These are phyloP conservation scores for Sporophila hypoxantha DNA, from an alignment of 2,113 vertebrate genomes.

Conservation along the genomic window DNA sequence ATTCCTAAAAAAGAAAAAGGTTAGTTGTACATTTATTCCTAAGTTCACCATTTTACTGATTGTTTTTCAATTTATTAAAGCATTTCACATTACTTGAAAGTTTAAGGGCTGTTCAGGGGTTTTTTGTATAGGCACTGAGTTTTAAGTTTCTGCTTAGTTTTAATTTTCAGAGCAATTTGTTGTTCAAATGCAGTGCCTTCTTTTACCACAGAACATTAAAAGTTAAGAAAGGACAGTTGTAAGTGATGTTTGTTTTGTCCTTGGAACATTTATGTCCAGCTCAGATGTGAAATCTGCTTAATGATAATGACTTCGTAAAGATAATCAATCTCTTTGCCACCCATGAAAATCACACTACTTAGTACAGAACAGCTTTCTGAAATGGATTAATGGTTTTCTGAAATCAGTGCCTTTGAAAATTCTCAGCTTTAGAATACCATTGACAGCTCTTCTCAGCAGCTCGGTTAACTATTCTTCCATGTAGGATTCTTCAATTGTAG, in stretches of 20 bases:
- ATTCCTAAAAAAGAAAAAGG: neutral
- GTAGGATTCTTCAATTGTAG: neutral
- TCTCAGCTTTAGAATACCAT: neutral
- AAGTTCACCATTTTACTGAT: neutral
- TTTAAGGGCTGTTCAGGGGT: accelerated
- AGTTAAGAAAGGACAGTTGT: neutral
- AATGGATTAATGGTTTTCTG: neutral
- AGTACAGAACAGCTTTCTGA: neutral
- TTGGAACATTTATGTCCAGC: neutral
- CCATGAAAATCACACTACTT: neutral
- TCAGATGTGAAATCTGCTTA: neutral
- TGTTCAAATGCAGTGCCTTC: neutral
- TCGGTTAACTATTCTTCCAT: neutral
- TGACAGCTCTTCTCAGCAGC: neutral
- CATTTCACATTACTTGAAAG: neutral
- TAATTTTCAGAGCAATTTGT: neutral
- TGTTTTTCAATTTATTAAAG: neutral
- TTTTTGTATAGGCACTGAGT: neutral
- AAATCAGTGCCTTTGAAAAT: neutral
- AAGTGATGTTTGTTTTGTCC: neutral
- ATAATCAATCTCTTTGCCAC: neutral
- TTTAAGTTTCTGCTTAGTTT: neutral
- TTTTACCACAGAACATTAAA: neutral
- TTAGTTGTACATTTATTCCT: neutral
- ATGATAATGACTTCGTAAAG: neutral